Evolutionary conservation across 2,113 vertebrate genomes (phyloP).

Genomic region (Rhinogobius similis): DNA sequence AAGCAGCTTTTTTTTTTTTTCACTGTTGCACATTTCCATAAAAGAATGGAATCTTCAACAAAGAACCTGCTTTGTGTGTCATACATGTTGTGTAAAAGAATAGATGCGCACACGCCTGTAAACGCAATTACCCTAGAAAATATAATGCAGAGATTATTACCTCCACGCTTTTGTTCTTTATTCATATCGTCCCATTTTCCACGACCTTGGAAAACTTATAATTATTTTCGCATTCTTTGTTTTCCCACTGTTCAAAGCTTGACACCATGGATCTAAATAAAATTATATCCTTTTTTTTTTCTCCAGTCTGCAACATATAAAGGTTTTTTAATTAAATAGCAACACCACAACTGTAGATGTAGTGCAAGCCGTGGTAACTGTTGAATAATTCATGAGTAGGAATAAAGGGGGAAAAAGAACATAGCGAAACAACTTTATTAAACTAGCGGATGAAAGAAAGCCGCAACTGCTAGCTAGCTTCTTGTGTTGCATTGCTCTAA

Average conservation of each 20-base stretch:
- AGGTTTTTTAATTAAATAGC: constrained; percentile 8
- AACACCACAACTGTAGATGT: neutral
- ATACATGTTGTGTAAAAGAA: neutral
- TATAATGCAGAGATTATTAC: neutral
- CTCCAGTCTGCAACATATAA: neutral
- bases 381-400: constrained; percentile 1
- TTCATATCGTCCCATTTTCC: neutral
- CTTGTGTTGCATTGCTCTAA: constrained; percentile 33
- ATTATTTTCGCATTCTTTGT: neutral
- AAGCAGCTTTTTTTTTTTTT: neutral
- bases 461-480: constrained; percentile 12
- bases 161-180: neutral
- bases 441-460: neutral
- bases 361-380: neutral
- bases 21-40: neutral
- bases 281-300: neutral
- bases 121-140: neutral
- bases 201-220: neutral
- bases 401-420: neutral
- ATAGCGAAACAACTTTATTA: neutral
- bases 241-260: neutral
- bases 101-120: neutral
- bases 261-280: neutral
- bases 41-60: neutral
- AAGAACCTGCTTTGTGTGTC: neutral